Percentiles rank a stretch among this genome's conserved stretches.
phyloP scores from a whole-genome alignment of 2,888 invertebrate genomes.

The Zhuqinia jingwanae region DNA sequence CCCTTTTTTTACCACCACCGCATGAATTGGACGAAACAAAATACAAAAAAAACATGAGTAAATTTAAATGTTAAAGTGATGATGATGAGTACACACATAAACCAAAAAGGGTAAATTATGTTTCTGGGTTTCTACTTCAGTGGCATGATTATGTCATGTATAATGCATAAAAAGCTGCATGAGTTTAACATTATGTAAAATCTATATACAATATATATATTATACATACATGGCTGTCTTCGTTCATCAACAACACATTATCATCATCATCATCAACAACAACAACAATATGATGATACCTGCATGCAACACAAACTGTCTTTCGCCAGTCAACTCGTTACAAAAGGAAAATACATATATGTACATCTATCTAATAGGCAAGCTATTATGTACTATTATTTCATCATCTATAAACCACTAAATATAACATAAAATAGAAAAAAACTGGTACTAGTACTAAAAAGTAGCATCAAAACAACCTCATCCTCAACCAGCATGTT shows the following conservation, averaged over 20 bases:
- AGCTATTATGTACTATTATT: too few species aligned
- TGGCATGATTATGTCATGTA: constrained; percentile 46
- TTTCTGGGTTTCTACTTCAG: constrained; percentile 25
- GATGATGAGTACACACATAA: background rate
- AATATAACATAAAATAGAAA: too few species aligned
- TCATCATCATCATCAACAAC: background rate
- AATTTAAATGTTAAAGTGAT: background rate
- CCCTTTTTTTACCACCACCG: background rate
- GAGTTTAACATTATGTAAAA: background rate
- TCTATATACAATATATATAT: too few species aligned
- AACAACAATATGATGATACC: too few species aligned
- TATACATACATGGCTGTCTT: too few species aligned
- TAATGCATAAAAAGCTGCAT: background rate
- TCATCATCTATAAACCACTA: too few species aligned
- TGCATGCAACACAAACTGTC: background rate
- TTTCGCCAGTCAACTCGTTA: background rate
- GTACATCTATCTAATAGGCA: too few species aligned
- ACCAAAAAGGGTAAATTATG: background rate
- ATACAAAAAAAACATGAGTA: background rate
- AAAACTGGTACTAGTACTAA: too few species aligned
- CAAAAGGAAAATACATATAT: too few species aligned
- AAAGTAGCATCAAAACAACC: too few species aligned
- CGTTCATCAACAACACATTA: background rate
- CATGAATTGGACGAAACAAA: background rate
- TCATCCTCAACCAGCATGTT: too few species aligned